Evolutionary conservation across 2,888 invertebrate species (phyloP).

Genomic region (Apocheima hispidaria): DNA sequence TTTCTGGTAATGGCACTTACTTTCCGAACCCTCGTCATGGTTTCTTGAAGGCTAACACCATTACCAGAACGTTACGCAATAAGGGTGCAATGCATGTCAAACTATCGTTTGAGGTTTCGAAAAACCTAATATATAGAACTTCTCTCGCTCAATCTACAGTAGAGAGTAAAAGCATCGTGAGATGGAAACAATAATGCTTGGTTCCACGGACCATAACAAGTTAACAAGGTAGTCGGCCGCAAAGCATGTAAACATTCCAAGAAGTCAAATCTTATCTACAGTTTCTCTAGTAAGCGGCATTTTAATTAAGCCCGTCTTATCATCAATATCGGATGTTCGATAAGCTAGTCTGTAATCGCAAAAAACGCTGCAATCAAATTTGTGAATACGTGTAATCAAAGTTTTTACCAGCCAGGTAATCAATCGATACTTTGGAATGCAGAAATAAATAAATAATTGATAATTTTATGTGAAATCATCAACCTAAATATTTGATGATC

Average conservation of each 20-base stretch:
- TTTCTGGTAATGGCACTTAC: too few relatives aligned
- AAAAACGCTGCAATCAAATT: background rate
- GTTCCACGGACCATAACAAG: background rate
- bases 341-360: conserved; percentile 4
- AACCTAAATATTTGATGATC: background rate
- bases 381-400: background rate
- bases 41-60: too few relatives aligned
- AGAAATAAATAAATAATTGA: background rate
- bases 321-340: conserved; percentile 8
- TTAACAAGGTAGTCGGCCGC: background rate
- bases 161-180: background rate
- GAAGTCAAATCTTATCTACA: background rate
- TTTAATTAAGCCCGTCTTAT: conserved; percentile 1
- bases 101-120: too few relatives aligned
- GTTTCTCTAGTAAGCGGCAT: background rate
- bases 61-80: too few relatives aligned
- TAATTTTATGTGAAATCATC: conserved; percentile 22
- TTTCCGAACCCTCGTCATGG: too few relatives aligned
- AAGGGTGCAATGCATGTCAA: too few relatives aligned
- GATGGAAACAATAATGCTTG: background rate
- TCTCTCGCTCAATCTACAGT: background rate
- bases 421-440: conserved; percentile 1
- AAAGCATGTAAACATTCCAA: background rate
- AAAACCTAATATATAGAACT: too few relatives aligned
- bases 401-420: conserved; percentile 1